Conservation (phyloP, 2,888 invertebrate genomes). For the Tenthredo scrophulariae region DNA sequence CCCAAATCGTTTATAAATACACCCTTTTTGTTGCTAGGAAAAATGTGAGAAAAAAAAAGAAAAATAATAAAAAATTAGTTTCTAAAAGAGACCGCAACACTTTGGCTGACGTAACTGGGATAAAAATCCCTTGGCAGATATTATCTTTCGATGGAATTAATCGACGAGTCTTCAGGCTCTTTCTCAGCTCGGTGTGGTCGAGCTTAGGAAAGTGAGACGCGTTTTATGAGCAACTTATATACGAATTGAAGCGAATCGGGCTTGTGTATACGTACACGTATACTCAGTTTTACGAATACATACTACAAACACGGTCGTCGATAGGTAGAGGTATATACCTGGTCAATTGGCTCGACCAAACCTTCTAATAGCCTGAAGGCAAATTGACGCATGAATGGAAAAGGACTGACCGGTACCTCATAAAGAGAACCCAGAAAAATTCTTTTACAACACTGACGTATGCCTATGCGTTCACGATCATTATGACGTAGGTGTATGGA, state of each 20-base stretch:
- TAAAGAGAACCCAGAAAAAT: constrained; percentile 15
- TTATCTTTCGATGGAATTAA: constrained; percentile 25
- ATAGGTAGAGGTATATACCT: neutral
- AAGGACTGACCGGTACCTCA: constrained; percentile 40
- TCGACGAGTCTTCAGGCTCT: constrained; percentile 23
- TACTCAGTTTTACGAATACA: neutral
- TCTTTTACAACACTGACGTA: neutral
- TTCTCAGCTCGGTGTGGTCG: constrained; percentile 19
- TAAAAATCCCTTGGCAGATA: constrained; percentile 35
- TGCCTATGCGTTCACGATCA: neutral
- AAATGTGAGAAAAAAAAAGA: neutral
- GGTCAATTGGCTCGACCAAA: constrained; percentile 46
- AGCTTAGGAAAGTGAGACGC: constrained; percentile 24
- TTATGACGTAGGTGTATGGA: neutral
- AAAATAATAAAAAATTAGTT: neutral
- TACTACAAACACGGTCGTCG: neutral
- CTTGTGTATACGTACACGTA: neutral
- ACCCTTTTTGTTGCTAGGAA: neutral
- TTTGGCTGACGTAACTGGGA: constrained; percentile 23
- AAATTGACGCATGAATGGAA: constrained; percentile 49
- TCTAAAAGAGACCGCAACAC: constrained; percentile 5
- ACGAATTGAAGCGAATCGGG: constrained; percentile 14
- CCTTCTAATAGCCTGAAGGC: constrained; percentile 41
- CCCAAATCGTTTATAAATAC: neutral
- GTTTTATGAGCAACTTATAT: constrained; percentile 28